These are phyloP conservation scores for Rhogogaster chlorosoma DNA, from an alignment of 2,888 invertebrate species.

Conservation along the genomic window DNA sequence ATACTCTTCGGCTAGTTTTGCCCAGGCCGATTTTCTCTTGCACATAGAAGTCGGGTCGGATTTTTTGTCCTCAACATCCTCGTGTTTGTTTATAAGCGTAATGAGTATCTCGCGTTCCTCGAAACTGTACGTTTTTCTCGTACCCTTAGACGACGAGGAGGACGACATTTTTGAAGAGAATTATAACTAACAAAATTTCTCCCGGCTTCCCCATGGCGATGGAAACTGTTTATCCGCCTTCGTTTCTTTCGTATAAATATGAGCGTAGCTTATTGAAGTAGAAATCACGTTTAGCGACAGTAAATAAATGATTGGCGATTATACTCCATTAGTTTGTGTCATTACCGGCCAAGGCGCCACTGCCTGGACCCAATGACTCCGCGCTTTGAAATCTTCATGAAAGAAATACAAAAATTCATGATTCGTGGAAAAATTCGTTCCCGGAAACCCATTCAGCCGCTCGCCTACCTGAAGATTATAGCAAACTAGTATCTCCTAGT, in stretches of 20 bases:
- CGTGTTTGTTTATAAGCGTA: conserved; percentile 66
- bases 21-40: conserved; percentile 69
- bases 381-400: too few relatives aligned
- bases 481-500: background rate
- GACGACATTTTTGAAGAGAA: conserved; percentile 52
- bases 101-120: conserved; percentile 68
- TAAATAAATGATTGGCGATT: background rate
- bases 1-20: conserved; percentile 66
- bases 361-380: background rate
- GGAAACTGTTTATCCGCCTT: background rate
- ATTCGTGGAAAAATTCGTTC: background rate
- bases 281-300: background rate
- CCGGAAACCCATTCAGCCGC: background rate
- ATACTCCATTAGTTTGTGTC: background rate
- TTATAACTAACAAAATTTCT: background rate
- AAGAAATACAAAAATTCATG: too few relatives aligned
- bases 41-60: conserved; percentile 65
- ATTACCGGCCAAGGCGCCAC: background rate
- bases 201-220: background rate
- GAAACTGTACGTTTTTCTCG: conserved; percentile 69
- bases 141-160: conserved; percentile 64
- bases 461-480: background rate
- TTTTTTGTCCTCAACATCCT: conserved; percentile 63
- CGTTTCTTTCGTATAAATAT: background rate
- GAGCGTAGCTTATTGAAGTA: background rate